Conservation (phyloP, 2,888 invertebrate species). For the Tigriopus californicus region DNA sequence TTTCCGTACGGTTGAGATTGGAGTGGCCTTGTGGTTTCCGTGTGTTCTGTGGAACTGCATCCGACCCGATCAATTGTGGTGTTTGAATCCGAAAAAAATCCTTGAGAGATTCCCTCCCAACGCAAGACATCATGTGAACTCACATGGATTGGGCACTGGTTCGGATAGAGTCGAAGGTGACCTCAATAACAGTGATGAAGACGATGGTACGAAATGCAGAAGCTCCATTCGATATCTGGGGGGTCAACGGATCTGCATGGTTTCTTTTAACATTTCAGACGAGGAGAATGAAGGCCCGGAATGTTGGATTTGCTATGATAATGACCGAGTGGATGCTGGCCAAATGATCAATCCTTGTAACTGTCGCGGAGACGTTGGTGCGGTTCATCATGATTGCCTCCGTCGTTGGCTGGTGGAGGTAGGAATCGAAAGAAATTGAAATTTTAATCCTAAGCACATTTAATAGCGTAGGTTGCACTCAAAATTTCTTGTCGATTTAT, state of each 20-base stretch:
- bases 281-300: conserved; percentile 31
- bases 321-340: conserved; percentile 37
- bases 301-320: conserved; percentile 87
- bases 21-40: conserved; percentile 84
- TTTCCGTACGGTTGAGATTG: conserved; percentile 75
- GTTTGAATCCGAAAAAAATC: conserved; percentile 62
- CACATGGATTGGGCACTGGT: neutral
- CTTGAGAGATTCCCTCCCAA: conserved; percentile 3
- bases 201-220: too few relatives aligned
- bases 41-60: conserved; percentile 91
- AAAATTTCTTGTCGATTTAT: too few relatives aligned
- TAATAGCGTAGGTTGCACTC: too few relatives aligned
- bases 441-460: neutral
- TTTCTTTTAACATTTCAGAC: neutral
- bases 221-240: too few relatives aligned
- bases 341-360: conserved; percentile 72
- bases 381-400: conserved; percentile 76
- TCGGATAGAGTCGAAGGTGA: neutral
- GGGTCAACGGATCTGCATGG: too few relatives aligned
- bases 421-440: conserved; percentile 21
- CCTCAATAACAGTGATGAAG: too few relatives aligned
- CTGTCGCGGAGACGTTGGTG: conserved; percentile 78
- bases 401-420: conserved; percentile 76
- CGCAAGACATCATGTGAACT: neutral
- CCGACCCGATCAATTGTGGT: conserved; percentile 75